Percentiles rank a stretch among this genome's conserved stretches.
Evolutionary conservation across 2,797 vertebrate species (phyloP).

Genomic region (Leuciscus waleckii): DNA sequence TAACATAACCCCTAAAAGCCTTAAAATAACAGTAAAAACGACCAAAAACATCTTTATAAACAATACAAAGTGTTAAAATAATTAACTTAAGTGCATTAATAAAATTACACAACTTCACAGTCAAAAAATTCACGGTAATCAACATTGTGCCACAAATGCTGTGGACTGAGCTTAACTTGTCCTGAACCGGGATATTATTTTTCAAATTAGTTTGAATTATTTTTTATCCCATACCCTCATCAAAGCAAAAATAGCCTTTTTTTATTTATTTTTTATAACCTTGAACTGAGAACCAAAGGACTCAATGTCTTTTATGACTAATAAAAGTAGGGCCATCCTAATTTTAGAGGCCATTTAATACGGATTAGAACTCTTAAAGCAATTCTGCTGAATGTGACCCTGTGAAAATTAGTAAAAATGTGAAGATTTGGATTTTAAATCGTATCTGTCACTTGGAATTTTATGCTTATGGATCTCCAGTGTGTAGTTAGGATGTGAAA

Average conservation of each 20-base stretch:
- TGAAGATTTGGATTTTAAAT: slow-evolving; percentile 33
- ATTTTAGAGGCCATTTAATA: slow-evolving; percentile 38
- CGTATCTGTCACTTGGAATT: slow-evolving; percentile 48
- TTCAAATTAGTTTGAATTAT: not conserved
- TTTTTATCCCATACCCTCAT: not conserved
- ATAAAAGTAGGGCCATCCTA: slow-evolving; percentile 23
- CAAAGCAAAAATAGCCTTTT: not conserved
- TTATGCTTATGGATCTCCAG: slow-evolving; percentile 52
- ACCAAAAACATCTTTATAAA: no score
- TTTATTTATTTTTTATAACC: not conserved
- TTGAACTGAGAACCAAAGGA: slow-evolving; percentile 30
- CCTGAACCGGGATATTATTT: not conserved
- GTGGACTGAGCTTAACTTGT: not conserved
- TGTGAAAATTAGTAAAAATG: slow-evolving; percentile 29
- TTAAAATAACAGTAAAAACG: not conserved
- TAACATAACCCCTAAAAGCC: not conserved
- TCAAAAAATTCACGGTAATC: not conserved
- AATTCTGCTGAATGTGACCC: slow-evolving; percentile 30
- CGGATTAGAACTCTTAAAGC: slow-evolving; percentile 25
- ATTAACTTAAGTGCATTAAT: not conserved
- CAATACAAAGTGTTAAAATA: no score
- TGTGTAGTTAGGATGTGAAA: slow-evolving; percentile 36
- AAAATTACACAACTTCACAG: not conserved
- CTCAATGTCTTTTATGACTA: slow-evolving; percentile 22
- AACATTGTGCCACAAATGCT: not conserved